phyloP scores from a whole-genome alignment of 2,888 invertebrate species.

The Cataglyphis altisquamis region DNA sequence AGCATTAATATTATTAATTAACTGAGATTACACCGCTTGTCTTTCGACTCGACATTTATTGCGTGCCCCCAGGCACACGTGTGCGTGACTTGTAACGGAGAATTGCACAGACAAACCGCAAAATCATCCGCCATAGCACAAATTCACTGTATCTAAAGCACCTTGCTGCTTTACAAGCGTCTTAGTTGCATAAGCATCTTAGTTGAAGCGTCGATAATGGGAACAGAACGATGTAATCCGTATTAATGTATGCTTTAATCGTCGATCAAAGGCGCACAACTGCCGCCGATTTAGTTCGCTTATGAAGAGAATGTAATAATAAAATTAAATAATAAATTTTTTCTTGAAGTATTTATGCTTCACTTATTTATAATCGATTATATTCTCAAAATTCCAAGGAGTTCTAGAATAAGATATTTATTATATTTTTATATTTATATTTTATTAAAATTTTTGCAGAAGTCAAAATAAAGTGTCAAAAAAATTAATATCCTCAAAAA shows the following conservation, averaged over 20 bases:
- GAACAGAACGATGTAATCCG: conserved; percentile 34
- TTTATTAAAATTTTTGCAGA: neutral
- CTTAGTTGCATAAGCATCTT: conserved; percentile 48
- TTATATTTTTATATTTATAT: neutral
- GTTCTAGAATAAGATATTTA: neutral
- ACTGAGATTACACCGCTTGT: conserved; percentile 1
- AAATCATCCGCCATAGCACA: conserved; percentile 21
- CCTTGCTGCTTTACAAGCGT: conserved; percentile 37
- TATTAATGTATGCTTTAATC: conserved; percentile 37
- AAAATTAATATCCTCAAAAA: neutral
- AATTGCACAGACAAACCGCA: conserved; percentile 32
- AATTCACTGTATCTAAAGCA: conserved; percentile 36
- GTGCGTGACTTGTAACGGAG: conserved; percentile 17
- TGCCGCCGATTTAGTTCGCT: neutral
- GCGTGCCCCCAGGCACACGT: neutral
- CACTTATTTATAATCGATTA: neutral
- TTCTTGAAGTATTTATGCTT: neutral
- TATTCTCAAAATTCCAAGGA: neutral
- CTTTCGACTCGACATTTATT: conserved; percentile 32
- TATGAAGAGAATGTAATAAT: neutral
- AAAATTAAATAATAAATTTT: neutral
- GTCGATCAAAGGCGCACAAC: conserved; percentile 15
- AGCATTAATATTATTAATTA: neutral
- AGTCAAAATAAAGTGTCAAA: neutral
- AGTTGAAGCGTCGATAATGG: conserved; percentile 31